Percentiles rank a stretch among this genome's conserved stretches.
Evolutionary conservation across 1,140 invertebrate species (phyloP).

Genomic region (Augochlora pura): DNA sequence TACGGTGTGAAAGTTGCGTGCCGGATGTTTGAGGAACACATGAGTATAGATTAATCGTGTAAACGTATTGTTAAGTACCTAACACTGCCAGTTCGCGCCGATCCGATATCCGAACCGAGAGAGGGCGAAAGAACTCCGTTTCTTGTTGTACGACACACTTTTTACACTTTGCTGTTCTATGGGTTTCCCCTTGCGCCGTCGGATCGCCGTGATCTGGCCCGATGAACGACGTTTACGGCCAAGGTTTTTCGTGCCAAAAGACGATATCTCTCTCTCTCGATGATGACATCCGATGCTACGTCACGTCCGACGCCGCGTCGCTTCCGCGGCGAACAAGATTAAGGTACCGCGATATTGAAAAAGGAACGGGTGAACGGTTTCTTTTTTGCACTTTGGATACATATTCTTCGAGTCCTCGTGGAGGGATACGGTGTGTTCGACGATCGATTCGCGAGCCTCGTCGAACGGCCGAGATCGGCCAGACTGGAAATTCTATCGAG

Average conservation of each 20-base stretch:
- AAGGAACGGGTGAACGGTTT: too few species aligned
- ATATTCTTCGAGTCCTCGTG: too few species aligned
- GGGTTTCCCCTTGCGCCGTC: slow-evolving; percentile 33
- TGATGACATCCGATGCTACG: slow-evolving; percentile 38
- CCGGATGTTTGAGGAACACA: neutral
- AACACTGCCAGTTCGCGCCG: slow-evolving; percentile 53
- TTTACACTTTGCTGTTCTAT: slow-evolving; percentile 37
- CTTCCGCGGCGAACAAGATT: too few species aligned
- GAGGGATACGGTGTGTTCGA: too few species aligned
- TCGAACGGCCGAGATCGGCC: too few species aligned
- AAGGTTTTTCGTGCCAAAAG: slow-evolving; percentile 60
- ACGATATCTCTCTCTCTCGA: slow-evolving; percentile 51
- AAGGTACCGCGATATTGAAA: too few species aligned
- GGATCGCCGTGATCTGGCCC: slow-evolving; percentile 53
- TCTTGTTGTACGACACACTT: slow-evolving; percentile 24
- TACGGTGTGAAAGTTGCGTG: neutral
- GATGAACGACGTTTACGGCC: slow-evolving; percentile 52
- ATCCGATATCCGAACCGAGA: slow-evolving; percentile 29
- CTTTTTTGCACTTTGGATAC: too few species aligned
- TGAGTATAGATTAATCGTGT: slow-evolving; percentile 55
- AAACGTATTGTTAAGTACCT: slow-evolving; percentile 63
- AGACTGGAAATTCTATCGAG: too few species aligned
- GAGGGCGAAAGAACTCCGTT: slow-evolving; percentile 18
- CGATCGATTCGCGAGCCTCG: too few species aligned
- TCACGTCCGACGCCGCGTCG: neutral